phyloP scores from a whole-genome alignment of 2,113 vertebrate species.

The Mustela lutreola region DNA sequence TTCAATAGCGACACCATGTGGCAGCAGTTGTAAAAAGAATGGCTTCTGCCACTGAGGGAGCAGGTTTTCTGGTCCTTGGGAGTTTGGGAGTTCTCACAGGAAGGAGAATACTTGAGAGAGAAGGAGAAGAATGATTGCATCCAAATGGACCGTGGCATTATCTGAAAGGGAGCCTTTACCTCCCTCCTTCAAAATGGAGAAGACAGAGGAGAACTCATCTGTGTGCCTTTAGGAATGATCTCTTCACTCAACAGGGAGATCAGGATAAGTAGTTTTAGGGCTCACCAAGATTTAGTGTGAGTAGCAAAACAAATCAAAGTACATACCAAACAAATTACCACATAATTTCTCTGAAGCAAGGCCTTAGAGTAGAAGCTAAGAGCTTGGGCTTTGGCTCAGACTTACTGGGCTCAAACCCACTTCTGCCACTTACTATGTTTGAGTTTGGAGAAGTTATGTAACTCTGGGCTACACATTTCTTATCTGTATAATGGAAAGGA shows the following conservation, averaged over 20 bases:
- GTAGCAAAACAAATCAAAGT: background rate
- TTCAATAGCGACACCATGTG: constrained; percentile 28
- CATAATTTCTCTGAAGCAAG: background rate
- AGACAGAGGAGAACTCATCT: background rate
- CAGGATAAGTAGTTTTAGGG: background rate
- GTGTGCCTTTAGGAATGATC: background rate
- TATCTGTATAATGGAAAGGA: background rate
- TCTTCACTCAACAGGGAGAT: background rate
- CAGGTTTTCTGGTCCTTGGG: background rate
- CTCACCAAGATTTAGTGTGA: background rate
- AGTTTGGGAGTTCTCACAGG: background rate
- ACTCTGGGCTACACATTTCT: background rate
- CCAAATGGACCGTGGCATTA: background rate
- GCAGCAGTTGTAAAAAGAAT: background rate
- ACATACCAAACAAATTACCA: background rate
- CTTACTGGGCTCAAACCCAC: background rate
- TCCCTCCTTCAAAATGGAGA: background rate
- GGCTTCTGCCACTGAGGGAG: background rate
- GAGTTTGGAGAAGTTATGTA: background rate
- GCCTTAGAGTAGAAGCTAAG: background rate
- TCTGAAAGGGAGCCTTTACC: background rate
- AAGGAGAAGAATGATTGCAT: background rate
- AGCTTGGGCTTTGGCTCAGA: background rate
- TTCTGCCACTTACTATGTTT: background rate
- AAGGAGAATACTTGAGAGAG: background rate